Conservation (phyloP, 2,888 invertebrate species). For the Allolobophora icterica region DNA sequence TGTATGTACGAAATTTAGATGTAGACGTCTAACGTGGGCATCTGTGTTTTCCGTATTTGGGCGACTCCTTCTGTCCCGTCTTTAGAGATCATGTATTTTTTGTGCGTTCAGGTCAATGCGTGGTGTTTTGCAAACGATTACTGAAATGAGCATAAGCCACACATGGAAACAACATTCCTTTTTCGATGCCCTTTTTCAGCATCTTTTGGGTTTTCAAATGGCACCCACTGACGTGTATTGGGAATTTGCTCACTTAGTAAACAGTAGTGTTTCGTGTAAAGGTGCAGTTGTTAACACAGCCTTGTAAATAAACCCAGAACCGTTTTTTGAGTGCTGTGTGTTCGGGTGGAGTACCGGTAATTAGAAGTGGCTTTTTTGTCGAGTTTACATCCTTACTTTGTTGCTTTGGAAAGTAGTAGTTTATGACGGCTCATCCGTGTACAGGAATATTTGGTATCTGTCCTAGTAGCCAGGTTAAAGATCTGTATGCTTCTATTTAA, state of each 20-base stretch:
- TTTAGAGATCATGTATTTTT: too few species aligned
- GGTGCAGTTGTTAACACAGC: neutral
- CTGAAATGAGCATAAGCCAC: neutral
- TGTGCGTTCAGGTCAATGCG: too few species aligned
- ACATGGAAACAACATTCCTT: neutral
- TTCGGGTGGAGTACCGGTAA: neutral
- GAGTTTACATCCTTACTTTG: neutral
- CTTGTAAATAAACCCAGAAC: neutral
- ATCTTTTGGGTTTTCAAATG: neutral
- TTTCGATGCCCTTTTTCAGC: neutral
- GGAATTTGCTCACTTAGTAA: constrained; percentile 2
- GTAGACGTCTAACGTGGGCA: too few species aligned
- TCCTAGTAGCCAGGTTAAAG: too few species aligned
- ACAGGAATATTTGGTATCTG: too few species aligned
- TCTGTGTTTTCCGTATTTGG: too few species aligned
- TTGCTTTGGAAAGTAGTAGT: neutral
- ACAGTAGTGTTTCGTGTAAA: neutral
- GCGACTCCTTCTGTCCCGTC: too few species aligned
- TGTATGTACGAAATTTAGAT: too few species aligned
- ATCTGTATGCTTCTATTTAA: too few species aligned
- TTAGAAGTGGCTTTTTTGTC: neutral
- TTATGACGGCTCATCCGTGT: neutral
- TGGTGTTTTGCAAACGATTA: neutral
- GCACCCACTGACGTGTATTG: neutral
- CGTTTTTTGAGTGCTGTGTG: neutral